These are phyloP conservation scores for Ernsta delagoae DNA, from an alignment of 2,888 invertebrate genomes.

Conservation along the genomic window DNA sequence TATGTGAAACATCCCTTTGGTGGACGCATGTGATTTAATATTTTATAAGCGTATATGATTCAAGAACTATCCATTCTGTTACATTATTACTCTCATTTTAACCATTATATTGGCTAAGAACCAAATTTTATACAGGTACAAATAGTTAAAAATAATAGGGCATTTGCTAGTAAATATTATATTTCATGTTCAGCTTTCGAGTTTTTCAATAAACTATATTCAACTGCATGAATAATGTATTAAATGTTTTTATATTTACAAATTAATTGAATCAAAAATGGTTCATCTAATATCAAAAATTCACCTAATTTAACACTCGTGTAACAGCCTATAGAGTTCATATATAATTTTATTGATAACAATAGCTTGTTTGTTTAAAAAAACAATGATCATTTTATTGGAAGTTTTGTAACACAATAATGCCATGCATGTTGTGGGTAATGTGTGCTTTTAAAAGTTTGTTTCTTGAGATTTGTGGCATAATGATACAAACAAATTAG, in stretches of 20 bases:
- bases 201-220: background rate
- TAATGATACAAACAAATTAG: constrained; percentile 11
- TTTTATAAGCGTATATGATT: constrained; percentile 9
- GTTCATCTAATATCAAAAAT: background rate
- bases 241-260: background rate
- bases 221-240: background rate
- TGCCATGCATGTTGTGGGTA: background rate
- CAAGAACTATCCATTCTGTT: constrained; percentile 8
- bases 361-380: background rate
- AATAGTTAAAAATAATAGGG: constrained; percentile 14
- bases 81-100: constrained; percentile 4
- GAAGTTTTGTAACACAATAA: background rate
- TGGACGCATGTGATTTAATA: constrained; percentile 24
- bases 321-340: too few species aligned
- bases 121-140: constrained; percentile 2
- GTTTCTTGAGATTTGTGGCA: background rate
- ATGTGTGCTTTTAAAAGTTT: background rate
- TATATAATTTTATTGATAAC: constrained; percentile 13
- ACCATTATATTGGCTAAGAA: background rate
- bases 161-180: constrained; percentile 10
- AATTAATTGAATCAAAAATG: background rate
- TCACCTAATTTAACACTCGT: constrained; percentile 18
- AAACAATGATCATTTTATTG: background rate
- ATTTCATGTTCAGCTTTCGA: background rate
- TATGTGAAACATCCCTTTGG: constrained; percentile 35